Percentiles rank a stretch among this genome's conserved stretches.
phyloP scores from a whole-genome alignment of 2,888 invertebrate species.

The Thumatha senex region DNA sequence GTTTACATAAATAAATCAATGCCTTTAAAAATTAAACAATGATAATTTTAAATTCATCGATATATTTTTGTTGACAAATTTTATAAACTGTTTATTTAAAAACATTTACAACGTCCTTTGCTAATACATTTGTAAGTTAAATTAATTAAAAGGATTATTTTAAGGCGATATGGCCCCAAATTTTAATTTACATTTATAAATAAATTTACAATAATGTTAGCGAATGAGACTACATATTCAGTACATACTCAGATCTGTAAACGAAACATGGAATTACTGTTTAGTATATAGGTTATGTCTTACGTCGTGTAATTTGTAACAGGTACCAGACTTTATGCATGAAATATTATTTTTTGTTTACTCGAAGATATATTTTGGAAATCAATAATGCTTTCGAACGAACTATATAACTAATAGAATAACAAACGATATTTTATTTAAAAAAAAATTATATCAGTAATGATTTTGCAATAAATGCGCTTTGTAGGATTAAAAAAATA shows the following conservation, averaged over 20 bases:
- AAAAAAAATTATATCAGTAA: no score
- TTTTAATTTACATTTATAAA: slow-evolving; percentile 26
- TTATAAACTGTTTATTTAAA: slow-evolving; percentile 12
- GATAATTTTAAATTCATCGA: slow-evolving; percentile 17
- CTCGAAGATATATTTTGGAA: no score
- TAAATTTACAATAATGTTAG: slow-evolving; percentile 19
- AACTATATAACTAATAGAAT: no score
- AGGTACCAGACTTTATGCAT: neutral
- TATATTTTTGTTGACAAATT: slow-evolving; percentile 32
- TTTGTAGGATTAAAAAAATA: no score
- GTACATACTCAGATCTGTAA: slow-evolving; percentile 53
- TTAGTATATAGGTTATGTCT: neutral
- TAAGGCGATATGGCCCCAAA: slow-evolving; percentile 17
- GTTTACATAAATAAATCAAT: slow-evolving; percentile 39
- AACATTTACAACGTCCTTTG: slow-evolving; percentile 22
- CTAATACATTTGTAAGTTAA: slow-evolving; percentile 30
- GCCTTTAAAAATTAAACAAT: slow-evolving; percentile 23
- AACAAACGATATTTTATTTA: no score
- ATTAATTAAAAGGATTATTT: slow-evolving; percentile 29
- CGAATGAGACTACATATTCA: slow-evolving; percentile 39
- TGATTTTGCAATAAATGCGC: no score
- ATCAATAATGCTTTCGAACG: no score
- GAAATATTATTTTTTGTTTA: no score
- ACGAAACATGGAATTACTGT: slow-evolving; percentile 32
- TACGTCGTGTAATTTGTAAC: neutral